Base-by-base conservation (phyloP, 1,140 invertebrate species). In the Drosophila pectinifera region DNA sequence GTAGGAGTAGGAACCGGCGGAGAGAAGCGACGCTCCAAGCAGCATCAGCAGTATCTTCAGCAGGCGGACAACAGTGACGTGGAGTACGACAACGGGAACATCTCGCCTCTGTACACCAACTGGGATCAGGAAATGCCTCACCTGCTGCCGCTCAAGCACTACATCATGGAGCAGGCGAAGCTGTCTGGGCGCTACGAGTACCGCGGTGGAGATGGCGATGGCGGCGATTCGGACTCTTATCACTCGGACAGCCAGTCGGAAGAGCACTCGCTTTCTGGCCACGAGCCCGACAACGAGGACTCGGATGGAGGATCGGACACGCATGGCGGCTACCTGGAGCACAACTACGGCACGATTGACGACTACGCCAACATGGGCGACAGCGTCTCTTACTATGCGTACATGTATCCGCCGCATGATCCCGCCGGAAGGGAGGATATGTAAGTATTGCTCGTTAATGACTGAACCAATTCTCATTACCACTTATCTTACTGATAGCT, bases 81-180 rank as follows among this genome's bases (percentile, higher is more conserved):
- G 22, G 94, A 94, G 53, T 93, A 94, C 4, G 94, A 94, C n/a
- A 94, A 94, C 36, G 94, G 93, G 1, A 94, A 94, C 41, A 94
- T 93, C 11, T 94, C 94, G 14, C 95, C 95, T 1, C 88, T 96
- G 31, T 96, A 96, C 83, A 95, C 94, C 58, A 96, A 96, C 92
- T 95, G 95, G 93, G 95, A 95, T 85, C 93, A 94, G 77, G 94
- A 94, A 78, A 94, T 94, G 93, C 94, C 95, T 48, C 96, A 97
- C 91, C 92, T 97, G 48, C 91, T 97, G 79, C 96, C 97, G 4
- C 93, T 98, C 55, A 97, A 97, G 89, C 96, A 97, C 92, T 98
- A 97, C 86, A 96, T 98, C 53, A 93, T 98, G 73, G 96, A 98
- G 91, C 96, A 98, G 93, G 95, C 95, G 0, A 96, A 96, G 92